These are phyloP conservation scores for Chrysomela aeneicollis DNA, from an alignment of 2,888 invertebrate genomes.

Conservation along the genomic window DNA sequence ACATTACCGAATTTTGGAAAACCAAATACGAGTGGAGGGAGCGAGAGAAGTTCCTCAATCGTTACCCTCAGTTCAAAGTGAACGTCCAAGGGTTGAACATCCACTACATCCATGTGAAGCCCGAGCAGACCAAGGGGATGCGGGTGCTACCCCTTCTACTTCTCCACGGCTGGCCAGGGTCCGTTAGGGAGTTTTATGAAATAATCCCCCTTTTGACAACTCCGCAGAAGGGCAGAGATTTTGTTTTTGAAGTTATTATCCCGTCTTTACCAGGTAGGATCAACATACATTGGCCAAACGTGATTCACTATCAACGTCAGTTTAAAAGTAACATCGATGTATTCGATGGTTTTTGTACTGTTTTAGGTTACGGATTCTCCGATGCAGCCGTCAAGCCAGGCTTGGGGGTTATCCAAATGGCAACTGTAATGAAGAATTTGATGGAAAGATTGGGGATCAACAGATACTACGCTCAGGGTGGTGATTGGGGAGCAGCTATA, in stretches of 20 bases:
- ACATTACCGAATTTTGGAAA: constrained; percentile 80
- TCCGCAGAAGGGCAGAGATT: constrained; percentile 63
- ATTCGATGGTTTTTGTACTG: background rate
- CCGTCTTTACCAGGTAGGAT: constrained; percentile 52
- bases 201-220: constrained; percentile 72
- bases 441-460: constrained; percentile 75
- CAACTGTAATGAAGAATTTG: constrained; percentile 70
- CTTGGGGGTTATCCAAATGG: constrained; percentile 65
- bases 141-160: constrained; percentile 72
- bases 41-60: constrained; percentile 62
- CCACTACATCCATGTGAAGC: constrained; percentile 62
- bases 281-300: background rate
- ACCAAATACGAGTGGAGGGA: constrained; percentile 73
- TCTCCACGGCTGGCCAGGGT: constrained; percentile 91
- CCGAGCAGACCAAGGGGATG: constrained; percentile 51
- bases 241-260: constrained; percentile 73
- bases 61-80: constrained; percentile 64
- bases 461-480: constrained; percentile 77
- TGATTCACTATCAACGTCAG: constrained; percentile 78
- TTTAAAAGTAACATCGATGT: constrained; percentile 71
- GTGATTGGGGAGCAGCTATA: constrained; percentile 82
- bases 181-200: constrained; percentile 82
- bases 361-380: constrained; percentile 50
- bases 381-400: constrained; percentile 70
- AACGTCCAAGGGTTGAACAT: constrained; percentile 68